A percentile compares a stretch with the other conserved stretches of the same genome.
Conservation (phyloP, 2,113 vertebrate genomes). For the Sebastes schlegelii region DNA sequence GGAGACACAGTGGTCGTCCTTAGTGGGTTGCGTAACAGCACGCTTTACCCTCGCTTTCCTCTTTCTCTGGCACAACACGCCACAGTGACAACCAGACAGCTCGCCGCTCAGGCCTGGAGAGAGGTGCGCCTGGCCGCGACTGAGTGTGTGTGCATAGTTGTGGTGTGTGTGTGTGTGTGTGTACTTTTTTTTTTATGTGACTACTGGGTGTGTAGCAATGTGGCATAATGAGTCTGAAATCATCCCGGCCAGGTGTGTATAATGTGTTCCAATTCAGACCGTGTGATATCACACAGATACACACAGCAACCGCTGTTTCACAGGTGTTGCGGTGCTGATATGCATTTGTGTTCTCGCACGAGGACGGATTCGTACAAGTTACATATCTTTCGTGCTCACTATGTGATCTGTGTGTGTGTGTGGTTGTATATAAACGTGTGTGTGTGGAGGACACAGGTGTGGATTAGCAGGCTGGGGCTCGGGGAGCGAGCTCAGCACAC, state of each 20-base stretch:
- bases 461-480: constrained; percentile 74
- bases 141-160: constrained; percentile 32
- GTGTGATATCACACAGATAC: constrained; percentile 61
- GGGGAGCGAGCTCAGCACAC: constrained; percentile 69
- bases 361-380: constrained; percentile 55
- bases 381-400: constrained; percentile 61
- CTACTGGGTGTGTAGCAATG: constrained; percentile 57
- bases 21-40: constrained; percentile 62
- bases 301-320: constrained; percentile 47
- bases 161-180: constrained; percentile 14
- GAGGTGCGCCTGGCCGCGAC: constrained; percentile 42
- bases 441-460: constrained; percentile 71
- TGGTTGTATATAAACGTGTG: constrained; percentile 17
- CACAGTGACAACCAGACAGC: constrained; percentile 59
- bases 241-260: constrained; percentile 63
- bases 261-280: constrained; percentile 52
- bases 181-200: constrained; percentile 31
- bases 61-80: constrained; percentile 55
- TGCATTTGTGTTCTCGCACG: constrained; percentile 65
- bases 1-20: constrained; percentile 47
- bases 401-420: constrained; percentile 46
- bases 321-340: constrained; percentile 76
- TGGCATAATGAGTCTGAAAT: constrained; percentile 54
- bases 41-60: constrained; percentile 44
- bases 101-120: constrained; percentile 45